These are phyloP conservation scores for Araneus ventricosus DNA, from an alignment of 1,140 invertebrate genomes.

Conservation along the genomic window DNA sequence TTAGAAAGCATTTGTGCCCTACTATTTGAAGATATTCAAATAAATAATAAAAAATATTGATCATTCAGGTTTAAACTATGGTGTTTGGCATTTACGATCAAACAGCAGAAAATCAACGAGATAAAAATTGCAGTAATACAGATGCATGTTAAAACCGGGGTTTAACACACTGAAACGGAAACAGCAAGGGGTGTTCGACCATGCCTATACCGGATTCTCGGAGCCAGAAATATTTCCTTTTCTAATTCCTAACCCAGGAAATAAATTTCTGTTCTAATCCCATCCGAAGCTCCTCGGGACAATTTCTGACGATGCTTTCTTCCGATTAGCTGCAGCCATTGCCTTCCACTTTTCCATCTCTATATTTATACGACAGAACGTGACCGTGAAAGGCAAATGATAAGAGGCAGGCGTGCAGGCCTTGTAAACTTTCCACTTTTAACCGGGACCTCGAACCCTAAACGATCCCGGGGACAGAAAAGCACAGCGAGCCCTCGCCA, in stretches of 20 bases:
- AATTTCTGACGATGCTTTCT: neutral
- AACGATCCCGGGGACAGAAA: neutral
- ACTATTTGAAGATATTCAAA: too few species aligned
- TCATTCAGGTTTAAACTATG: too few species aligned
- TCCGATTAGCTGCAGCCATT: neutral
- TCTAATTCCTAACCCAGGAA: neutral
- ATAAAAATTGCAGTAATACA: too few species aligned
- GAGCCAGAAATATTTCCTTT: too few species aligned
- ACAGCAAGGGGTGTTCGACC: too few species aligned
- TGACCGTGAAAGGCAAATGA: neutral
- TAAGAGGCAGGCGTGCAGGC: constrained; percentile 6
- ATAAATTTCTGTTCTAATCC: neutral
- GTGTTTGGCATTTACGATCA: too few species aligned
- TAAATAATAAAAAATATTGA: too few species aligned
- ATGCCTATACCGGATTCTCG: too few species aligned
- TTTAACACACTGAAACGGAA: too few species aligned
- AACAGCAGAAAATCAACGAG: too few species aligned
- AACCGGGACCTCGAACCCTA: constrained; percentile 17
- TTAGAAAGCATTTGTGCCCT: too few species aligned
- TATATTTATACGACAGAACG: constrained; percentile 14
- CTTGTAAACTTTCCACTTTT: constrained; percentile 33
- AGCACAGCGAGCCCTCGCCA: neutral
- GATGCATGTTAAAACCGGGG: too few species aligned
- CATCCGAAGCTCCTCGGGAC: neutral
- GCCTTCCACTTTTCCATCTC: neutral